phyloP scores from a whole-genome alignment of 2,113 vertebrate species.

The Merops nubicus region DNA sequence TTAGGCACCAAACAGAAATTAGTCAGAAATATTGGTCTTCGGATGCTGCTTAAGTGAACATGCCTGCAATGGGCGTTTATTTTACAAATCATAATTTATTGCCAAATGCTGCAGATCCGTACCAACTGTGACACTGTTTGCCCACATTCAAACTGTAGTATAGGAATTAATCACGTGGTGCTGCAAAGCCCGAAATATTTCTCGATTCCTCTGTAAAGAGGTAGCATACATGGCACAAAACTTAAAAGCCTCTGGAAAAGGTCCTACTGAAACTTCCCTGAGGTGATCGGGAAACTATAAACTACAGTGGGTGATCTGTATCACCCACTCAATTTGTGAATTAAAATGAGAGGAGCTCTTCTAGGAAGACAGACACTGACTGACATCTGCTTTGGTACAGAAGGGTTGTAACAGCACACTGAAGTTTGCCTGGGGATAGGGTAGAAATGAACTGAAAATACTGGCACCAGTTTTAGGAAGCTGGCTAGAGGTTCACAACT shows the following conservation, averaged over 20 bases:
- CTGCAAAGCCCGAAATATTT: not conserved
- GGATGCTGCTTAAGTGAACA: not conserved
- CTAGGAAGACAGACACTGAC: not conserved
- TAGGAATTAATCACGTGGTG: not conserved
- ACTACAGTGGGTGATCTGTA: not conserved
- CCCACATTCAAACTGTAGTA: not conserved
- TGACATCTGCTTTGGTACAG: not conserved
- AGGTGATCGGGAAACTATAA: slow-evolving; percentile 25
- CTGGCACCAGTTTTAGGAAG: not conserved
- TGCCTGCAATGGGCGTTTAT: not conserved
- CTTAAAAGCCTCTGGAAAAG: not conserved
- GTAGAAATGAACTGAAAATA: not conserved
- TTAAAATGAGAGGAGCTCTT: not conserved
- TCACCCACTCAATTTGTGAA: not conserved
- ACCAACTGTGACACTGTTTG: not conserved
- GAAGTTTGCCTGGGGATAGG: not conserved
- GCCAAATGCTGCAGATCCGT: not conserved
- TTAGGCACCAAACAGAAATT: not conserved
- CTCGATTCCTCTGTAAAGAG: not conserved
- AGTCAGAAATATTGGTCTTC: not conserved
- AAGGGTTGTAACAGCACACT: not conserved
- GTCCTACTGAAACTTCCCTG: slow-evolving; percentile 24
- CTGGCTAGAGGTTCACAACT: not conserved
- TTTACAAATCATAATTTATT: not conserved
- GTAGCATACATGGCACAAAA: not conserved